phyloP scores from a whole-genome alignment of 2,797 vertebrate species.

The Poecilia velifera region DNA sequence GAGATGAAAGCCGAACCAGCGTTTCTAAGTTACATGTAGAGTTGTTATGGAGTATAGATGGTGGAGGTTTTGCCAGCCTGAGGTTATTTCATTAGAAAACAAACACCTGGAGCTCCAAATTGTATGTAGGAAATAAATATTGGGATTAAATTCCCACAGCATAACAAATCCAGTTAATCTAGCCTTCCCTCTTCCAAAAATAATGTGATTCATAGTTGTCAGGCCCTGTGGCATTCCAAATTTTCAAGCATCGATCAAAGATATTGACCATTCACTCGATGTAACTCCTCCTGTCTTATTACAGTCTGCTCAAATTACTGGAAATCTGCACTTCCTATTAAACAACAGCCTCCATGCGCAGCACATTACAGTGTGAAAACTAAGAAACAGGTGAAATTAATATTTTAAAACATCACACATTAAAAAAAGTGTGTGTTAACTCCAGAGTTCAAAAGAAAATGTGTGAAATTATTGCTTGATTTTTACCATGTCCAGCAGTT shows the following conservation, averaged over 20 bases:
- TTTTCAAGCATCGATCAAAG: slow-evolving; percentile 78
- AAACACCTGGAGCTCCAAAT: slow-evolving; percentile 60
- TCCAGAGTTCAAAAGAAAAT: slow-evolving; percentile 48
- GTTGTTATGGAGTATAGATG: slow-evolving; percentile 50
- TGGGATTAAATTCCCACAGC: slow-evolving; percentile 70
- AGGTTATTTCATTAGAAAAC: slow-evolving; percentile 67
- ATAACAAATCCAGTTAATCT: slow-evolving; percentile 70
- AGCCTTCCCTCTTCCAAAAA: slow-evolving; percentile 70
- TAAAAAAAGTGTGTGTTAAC: slow-evolving; percentile 22
- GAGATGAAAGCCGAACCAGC: slow-evolving; percentile 15
- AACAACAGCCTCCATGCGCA: slow-evolving; percentile 52
- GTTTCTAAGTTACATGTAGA: slow-evolving; percentile 50
- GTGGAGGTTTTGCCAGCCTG: slow-evolving; percentile 54
- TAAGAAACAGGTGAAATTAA: slow-evolving; percentile 54
- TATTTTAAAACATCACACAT: slow-evolving; percentile 48
- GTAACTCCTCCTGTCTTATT: slow-evolving; percentile 67
- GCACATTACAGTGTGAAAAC: slow-evolving; percentile 51
- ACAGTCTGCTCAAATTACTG: slow-evolving; percentile 59
- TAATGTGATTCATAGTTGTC: slow-evolving; percentile 77
- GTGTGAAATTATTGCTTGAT: slow-evolving; percentile 30
- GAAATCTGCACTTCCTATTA: slow-evolving; percentile 66
- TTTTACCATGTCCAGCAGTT: slow-evolving; percentile 41
- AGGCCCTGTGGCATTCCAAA: slow-evolving; percentile 77
- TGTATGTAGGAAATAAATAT: slow-evolving; percentile 69
- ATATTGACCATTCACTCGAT: slow-evolving; percentile 80